These are phyloP conservation scores for Liopterus haemorrhoidalis DNA, from an alignment of 2,888 invertebrate genomes.

Conservation along the genomic window DNA sequence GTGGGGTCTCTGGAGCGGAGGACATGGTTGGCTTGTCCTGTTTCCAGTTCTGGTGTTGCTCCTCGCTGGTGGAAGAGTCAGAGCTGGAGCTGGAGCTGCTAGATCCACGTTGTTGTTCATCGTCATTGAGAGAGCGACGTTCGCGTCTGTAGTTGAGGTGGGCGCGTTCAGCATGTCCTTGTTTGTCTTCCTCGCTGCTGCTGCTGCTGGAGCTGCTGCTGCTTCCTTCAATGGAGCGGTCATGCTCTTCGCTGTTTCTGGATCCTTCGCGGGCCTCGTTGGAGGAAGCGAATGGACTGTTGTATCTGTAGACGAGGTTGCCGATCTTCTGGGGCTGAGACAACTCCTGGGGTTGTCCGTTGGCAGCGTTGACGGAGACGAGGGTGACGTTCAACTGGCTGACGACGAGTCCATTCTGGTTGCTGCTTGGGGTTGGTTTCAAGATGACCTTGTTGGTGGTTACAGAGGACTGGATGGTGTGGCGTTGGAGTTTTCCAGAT, in stretches of 20 bases:
- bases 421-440: constrained; percentile 53
- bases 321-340: constrained; percentile 47
- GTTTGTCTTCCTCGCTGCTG: constrained; percentile 26
- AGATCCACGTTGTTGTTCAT: not conserved
- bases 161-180: constrained; percentile 30
- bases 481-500: constrained; percentile 50
- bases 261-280: constrained; percentile 33
- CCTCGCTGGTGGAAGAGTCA: constrained; percentile 28
- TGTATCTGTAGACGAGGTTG: constrained; percentile 52
- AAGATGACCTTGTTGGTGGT: constrained; percentile 57
- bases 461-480: constrained; percentile 59
- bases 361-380: constrained; percentile 37
- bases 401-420: constrained; percentile 57
- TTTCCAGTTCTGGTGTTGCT: constrained; percentile 32
- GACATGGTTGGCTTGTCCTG: constrained; percentile 36
- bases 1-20: constrained; percentile 46
- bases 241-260: constrained; percentile 20
- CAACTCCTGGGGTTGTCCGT: constrained; percentile 45
- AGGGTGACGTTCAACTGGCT: constrained; percentile 55
- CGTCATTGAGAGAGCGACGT: constrained; percentile 23
- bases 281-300: constrained; percentile 39
- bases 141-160: constrained; percentile 17
- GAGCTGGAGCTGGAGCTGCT: constrained; percentile 28
- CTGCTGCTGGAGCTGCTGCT: constrained; percentile 28
- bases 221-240: constrained; percentile 22